A percentile compares a stretch with the other conserved stretches of the same genome.
These are phyloP conservation scores for Chamaetylas fuelleborni DNA, from an alignment of 2,113 vertebrate species.

Conservation along the genomic window DNA sequence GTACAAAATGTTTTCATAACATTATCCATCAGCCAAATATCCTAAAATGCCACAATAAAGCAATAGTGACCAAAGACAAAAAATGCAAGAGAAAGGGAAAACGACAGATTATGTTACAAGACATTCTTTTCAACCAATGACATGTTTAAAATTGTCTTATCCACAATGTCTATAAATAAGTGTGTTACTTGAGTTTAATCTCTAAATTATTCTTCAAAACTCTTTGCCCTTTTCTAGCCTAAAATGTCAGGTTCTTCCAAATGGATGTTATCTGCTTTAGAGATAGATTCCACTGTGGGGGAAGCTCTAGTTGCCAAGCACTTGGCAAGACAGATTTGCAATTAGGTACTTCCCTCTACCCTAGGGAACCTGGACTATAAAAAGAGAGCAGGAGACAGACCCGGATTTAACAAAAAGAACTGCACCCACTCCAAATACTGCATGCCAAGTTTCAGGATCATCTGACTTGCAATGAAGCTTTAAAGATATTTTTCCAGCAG, in stretches of 20 bases:
- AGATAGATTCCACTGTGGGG: neutral
- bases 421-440: slow-evolving; percentile 30
- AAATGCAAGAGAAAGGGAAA: neutral
- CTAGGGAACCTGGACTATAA: neutral
- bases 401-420: neutral
- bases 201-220: slow-evolving; percentile 23
- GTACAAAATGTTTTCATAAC: neutral
- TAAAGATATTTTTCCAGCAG: slow-evolving; percentile 18
- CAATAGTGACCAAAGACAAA: neutral
- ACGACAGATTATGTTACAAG: neutral
- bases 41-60: neutral
- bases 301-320: neutral
- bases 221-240: neutral
- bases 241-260: neutral
- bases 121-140: neutral
- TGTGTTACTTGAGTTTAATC: neutral
- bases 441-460: slow-evolving; percentile 27
- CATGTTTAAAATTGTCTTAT: neutral
- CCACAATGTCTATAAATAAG: neutral
- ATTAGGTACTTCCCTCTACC: slow-evolving; percentile 26
- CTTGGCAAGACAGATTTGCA: slow-evolving; percentile 23
- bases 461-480: neutral
- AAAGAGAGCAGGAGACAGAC: neutral
- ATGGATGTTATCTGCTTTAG: neutral
- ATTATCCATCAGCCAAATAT: neutral